Evolutionary conservation across 2,797 vertebrate species (phyloP), one percentile per base, ranked within the genome.

Genomic region (Hipposideros larvatus): DNA sequence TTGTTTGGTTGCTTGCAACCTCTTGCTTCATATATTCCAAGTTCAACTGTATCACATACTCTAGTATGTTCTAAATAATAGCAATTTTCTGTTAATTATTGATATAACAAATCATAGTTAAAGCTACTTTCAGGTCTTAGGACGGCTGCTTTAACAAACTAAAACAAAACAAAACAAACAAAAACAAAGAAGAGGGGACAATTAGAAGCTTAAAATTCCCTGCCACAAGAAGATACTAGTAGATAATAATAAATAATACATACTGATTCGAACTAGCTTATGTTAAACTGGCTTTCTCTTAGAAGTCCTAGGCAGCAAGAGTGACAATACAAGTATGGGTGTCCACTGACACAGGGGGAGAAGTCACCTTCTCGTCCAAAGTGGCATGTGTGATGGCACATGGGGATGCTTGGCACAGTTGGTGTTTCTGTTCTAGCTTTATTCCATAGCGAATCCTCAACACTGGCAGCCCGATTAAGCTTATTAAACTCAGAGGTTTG

Each of bases 21-120:
- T 92, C 82, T 96, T 65, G 86, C 43, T 26, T 78, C 10, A 21
- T 91, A 96, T 97, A 97, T 98, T 96, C 74, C 95, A 98, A 74
- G 77, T 51, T 83, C 65, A 87, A 86, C n/a, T 96, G 94, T 55
- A 96, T 96, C 85, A 94, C 22, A 79, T 24, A 92, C 46, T 11
- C 73, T 53, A 70, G 87, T 96, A 94, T 41, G n/a, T 80, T 95
- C 95, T 88, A 96, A 96, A 89, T 93, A 96, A 26, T 26, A 96
- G 61, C 61, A 79, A 61, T 91, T 96, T 63, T 97, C 88, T 97
- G 89, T 90, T 79, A 95, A 95, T 90, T 34, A 31, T n/a, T 88
- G 96, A 91, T 78, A 84, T 21, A 65, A 80, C 51, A 94, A 18
- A 18, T 59, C 91, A 79, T 0, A 0, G 21, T 88, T 85, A 88